Conservation (phyloP, 2,113 vertebrate genomes). For the Xenopus laevis region DNA sequence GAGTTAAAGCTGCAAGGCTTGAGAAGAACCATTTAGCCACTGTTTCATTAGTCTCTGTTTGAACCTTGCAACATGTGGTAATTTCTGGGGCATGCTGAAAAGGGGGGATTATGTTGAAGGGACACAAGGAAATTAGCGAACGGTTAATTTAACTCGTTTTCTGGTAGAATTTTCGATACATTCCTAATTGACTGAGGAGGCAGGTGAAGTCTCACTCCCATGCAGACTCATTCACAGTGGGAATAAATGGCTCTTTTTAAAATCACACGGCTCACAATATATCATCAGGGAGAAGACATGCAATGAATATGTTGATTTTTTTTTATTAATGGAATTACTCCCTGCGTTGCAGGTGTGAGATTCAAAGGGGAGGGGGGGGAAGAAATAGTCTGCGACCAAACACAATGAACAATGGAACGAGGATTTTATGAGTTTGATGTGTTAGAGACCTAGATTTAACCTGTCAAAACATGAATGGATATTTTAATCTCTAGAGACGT, state of each 20-base stretch:
- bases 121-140: conserved; percentile 92
- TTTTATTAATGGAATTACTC: conserved; percentile 92
- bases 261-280: conserved; percentile 85
- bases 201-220: conserved; percentile 96
- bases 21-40: conserved; percentile 85
- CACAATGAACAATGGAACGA: conserved; percentile 75
- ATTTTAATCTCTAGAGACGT: conserved; percentile 49
- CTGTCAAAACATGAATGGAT: conserved; percentile 69
- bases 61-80: conserved; percentile 97
- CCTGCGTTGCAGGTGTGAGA: conserved; percentile 87
- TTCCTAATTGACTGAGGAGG: conserved; percentile 99
- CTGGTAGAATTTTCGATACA: conserved; percentile 96
- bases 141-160: conserved; percentile 99
- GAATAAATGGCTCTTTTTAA: conserved; percentile 89
- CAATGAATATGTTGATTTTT: conserved; percentile 95
- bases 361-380: conserved; percentile 24
- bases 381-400: conserved; percentile 61
- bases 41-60: conserved; percentile 97
- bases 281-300: conserved; percentile 86
- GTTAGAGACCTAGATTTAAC: conserved; percentile 64
- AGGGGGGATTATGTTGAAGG: conserved; percentile 90
- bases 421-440: conserved; percentile 67
- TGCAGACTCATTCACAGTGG: conserved; percentile 84
- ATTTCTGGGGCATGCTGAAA: conserved; percentile 89
- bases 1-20: conserved; percentile 66